Conservation (phyloP, 2,888 invertebrate species). For the Tiliacea aurago region DNA sequence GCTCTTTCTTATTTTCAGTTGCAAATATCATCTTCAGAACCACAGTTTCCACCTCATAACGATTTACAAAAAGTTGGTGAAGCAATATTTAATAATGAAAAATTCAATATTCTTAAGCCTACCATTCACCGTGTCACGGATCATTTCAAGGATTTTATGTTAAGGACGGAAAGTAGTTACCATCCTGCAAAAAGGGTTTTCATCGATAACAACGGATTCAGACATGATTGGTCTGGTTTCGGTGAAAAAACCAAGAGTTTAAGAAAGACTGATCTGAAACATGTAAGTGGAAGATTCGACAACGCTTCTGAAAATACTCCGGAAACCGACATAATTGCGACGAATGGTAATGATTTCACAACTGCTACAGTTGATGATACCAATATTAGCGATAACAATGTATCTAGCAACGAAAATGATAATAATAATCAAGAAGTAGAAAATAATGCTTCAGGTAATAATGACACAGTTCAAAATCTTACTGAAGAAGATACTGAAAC, state of each 20-base stretch:
- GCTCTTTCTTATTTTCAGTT: conserved; percentile 51
- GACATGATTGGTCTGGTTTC: conserved; percentile 80
- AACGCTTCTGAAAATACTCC: not conserved
- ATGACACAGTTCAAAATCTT: not conserved
- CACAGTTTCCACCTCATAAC: conserved; percentile 70
- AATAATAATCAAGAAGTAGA: not conserved
- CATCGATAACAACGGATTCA: conserved; percentile 79
- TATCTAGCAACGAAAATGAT: not conserved
- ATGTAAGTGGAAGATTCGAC: not conserved
- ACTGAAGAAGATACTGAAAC: conserved; percentile 1
- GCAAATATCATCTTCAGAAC: conserved; percentile 55
- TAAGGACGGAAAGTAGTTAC: conserved; percentile 62
- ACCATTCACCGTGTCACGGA: conserved; percentile 75
- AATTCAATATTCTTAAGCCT: conserved; percentile 78
- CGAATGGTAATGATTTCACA: not conserved
- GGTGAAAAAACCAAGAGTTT: conserved; percentile 60
- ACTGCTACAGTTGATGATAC: conserved; percentile 15
- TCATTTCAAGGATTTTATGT: conserved; percentile 76
- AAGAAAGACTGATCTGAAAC: conserved; percentile 66
- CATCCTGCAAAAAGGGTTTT: conserved; percentile 66
- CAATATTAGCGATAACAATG: not conserved
- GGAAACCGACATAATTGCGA: not conserved
- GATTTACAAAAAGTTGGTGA: conserved; percentile 80
- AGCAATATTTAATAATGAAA: conserved; percentile 72
- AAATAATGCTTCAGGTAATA: not conserved